phyloP scores from a whole-genome alignment of 2,113 vertebrate species.

The Hassar affinis region DNA sequence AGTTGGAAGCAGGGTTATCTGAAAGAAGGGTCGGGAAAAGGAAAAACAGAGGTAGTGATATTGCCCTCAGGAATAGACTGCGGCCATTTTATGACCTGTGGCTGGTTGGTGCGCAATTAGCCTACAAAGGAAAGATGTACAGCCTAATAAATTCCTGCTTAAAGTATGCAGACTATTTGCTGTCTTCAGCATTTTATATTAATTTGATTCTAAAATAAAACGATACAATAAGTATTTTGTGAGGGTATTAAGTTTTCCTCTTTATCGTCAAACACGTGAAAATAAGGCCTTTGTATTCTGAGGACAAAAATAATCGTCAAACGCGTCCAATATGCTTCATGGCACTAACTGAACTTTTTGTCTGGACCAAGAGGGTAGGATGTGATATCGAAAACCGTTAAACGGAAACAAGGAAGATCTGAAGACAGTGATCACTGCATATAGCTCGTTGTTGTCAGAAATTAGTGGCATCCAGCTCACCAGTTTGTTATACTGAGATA shows the following conservation, averaged over 20 bases:
- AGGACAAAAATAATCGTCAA: neutral
- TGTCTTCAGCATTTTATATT: neutral
- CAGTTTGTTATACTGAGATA: neutral
- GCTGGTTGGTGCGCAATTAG: conserved; percentile 13
- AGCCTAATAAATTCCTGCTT: conserved; percentile 25
- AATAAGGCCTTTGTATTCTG: conserved; percentile 9
- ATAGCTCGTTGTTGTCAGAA: neutral
- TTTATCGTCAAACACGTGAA: neutral
- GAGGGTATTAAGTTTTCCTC: neutral
- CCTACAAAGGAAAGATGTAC: conserved; percentile 12
- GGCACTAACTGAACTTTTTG: neutral
- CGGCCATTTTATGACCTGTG: conserved; percentile 55
- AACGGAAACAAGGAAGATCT: conserved; percentile 2
- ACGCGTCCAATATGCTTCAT: neutral
- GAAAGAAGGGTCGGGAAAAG: conserved; percentile 59
- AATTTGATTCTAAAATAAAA: neutral
- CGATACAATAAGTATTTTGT: neutral
- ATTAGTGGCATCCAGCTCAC: neutral
- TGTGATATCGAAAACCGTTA: neutral
- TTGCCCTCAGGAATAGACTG: conserved; percentile 42
- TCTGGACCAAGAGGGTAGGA: neutral
- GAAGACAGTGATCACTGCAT: neutral
- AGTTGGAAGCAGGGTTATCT: conserved; percentile 96
- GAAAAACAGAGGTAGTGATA: conserved; percentile 57
- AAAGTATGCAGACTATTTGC: neutral